These are phyloP conservation scores for Planiliza haematocheilus DNA, from an alignment of 2,113 vertebrate species.

Conservation along the genomic window DNA sequence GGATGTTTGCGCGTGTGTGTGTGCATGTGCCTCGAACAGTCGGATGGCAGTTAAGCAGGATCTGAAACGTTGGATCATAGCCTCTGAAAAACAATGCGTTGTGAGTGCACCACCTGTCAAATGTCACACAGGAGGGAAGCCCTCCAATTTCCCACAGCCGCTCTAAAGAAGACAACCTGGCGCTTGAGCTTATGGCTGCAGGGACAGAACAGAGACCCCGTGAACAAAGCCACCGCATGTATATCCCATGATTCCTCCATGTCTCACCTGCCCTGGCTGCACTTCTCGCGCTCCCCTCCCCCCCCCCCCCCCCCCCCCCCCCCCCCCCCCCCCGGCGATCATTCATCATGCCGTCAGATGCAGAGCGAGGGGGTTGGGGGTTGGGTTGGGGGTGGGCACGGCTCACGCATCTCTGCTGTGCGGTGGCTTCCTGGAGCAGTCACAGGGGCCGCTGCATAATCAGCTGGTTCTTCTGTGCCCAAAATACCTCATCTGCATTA, in stretches of 20 bases:
- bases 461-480: constrained; percentile 58
- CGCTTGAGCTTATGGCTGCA: constrained; percentile 14
- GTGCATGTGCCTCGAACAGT: constrained; percentile 40
- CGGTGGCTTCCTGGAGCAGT: constrained; percentile 57
- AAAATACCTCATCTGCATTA: constrained; percentile 75
- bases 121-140: constrained; percentile 38
- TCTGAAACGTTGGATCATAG: constrained; percentile 54
- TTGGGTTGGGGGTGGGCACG: no score
- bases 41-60: constrained; percentile 48
- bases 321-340: constrained; percentile 56
- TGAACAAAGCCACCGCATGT: constrained; percentile 54
- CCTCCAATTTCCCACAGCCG: constrained; percentile 23
- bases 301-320: no score
- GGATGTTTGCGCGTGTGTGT: constrained; percentile 15
- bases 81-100: constrained; percentile 48
- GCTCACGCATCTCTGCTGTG: constrained; percentile 53
- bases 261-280: constrained; percentile 52
- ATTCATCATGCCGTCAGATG: constrained; percentile 73
- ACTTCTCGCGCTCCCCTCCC: constrained; percentile 27
- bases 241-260: constrained; percentile 56
- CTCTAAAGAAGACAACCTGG: constrained; percentile 17
- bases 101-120: constrained; percentile 63
- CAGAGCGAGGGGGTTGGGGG: constrained; percentile 20
- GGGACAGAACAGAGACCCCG: constrained; percentile 9
- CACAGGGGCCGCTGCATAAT: constrained; percentile 62